These are phyloP conservation scores for Syndactyla subalaris DNA, from an alignment of 2,797 vertebrate genomes.

Conservation along the genomic window DNA sequence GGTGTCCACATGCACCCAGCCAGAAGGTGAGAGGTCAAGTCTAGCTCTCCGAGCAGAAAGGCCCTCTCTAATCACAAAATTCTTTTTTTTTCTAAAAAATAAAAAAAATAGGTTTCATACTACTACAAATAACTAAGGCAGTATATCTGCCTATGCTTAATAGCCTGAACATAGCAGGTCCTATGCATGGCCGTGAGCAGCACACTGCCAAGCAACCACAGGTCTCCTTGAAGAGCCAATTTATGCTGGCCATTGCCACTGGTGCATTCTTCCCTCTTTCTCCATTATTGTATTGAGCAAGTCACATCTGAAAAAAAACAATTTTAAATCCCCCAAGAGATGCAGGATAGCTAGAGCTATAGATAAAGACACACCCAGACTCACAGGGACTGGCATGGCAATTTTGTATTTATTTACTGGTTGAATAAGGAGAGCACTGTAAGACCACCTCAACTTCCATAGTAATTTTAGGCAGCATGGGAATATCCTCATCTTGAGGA, in stretches of 20 bases:
- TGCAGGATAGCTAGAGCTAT: not conserved
- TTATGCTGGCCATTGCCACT: not conserved
- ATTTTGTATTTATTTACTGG: not conserved
- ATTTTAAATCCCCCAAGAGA: not conserved
- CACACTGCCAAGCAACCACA: not conserved
- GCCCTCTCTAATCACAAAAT: not conserved
- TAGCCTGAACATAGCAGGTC: not conserved
- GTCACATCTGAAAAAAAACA: not conserved
- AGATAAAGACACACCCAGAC: not conserved
- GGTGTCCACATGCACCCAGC: not conserved
- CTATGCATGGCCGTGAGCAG: accelerated
- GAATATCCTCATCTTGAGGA: not conserved
- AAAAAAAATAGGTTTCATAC: not conserved
- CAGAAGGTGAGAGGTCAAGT: not conserved
- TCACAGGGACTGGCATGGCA: not conserved
- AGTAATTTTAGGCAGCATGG: not conserved
- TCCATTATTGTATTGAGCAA: not conserved
- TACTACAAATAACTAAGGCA: not conserved
- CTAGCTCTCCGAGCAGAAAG: not conserved
- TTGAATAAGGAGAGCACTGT: not conserved
- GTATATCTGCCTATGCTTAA: not conserved
- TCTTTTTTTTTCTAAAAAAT: not conserved
- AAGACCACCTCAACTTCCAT: not conserved
- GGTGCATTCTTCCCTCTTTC: not conserved
- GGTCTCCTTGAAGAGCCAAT: not conserved